phyloP scores from a whole-genome alignment of 1,140 invertebrate species.

The Thrips palmi region DNA sequence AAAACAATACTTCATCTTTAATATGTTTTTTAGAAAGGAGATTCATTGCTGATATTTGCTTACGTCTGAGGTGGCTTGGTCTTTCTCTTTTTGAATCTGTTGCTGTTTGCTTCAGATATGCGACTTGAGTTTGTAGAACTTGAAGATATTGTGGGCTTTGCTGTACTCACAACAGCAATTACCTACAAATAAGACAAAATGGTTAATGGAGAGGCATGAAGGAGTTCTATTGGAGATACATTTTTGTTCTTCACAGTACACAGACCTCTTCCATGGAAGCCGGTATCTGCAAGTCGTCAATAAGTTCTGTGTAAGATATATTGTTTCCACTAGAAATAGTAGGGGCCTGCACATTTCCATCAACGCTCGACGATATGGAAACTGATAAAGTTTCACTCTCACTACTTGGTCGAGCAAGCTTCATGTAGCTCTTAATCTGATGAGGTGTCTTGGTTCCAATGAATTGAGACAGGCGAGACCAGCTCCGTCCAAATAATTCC shows the following conservation, averaged over 20 bases:
- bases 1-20: no score
- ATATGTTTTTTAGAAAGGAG: no score
- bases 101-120: no score
- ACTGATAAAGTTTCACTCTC: no score
- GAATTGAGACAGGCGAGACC: slow-evolving; percentile 37
- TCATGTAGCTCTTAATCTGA: slow-evolving; percentile 37
- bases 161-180: slow-evolving; percentile 29
- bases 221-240: no score
- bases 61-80: no score
- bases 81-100: no score
- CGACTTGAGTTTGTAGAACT: no score
- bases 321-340: no score
- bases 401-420: no score
- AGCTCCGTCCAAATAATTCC: slow-evolving; percentile 42
- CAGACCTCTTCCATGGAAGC: slow-evolving; percentile 29
- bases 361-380: neutral
- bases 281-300: slow-evolving; percentile 24
- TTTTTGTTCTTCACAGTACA: no score
- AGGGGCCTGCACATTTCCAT: neutral
- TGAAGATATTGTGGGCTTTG: slow-evolving; percentile 25
- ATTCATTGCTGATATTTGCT: no score
- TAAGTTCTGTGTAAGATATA: slow-evolving; percentile 13
- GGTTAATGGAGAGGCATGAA: neutral
- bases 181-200: slow-evolving; percentile 12
- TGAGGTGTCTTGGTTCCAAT: slow-evolving; percentile 38